These are phyloP conservation scores for Bovichtus variegatus DNA, from an alignment of 2,797 vertebrate genomes.

Conservation along the genomic window DNA sequence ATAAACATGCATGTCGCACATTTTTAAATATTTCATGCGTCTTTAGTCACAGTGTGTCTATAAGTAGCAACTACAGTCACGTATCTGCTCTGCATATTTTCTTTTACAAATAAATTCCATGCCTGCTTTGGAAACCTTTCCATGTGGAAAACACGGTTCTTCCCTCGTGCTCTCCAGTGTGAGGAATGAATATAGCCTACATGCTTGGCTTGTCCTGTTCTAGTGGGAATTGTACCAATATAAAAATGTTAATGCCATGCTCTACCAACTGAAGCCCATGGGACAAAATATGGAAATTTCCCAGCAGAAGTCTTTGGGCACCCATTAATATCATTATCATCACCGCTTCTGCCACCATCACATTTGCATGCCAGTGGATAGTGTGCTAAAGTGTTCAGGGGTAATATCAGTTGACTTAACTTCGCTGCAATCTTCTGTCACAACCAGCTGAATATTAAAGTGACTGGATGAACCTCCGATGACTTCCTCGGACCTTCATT, in stretches of 20 bases:
- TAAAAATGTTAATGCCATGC: constrained; percentile 73
- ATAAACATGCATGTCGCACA: background rate
- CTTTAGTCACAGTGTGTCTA: background rate
- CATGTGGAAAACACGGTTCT: constrained; percentile 31
- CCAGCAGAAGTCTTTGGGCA: constrained; percentile 63
- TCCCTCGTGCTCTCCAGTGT: constrained; percentile 14
- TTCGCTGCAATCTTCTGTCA: constrained; percentile 24
- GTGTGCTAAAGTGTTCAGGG: constrained; percentile 34
- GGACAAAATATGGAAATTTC: constrained; percentile 73
- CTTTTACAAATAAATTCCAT: constrained; percentile 14
- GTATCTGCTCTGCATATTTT: background rate
- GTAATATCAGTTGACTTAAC: constrained; percentile 24
- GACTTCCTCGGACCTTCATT: constrained; percentile 20
- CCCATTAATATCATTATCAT: constrained; percentile 74
- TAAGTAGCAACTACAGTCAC: background rate
- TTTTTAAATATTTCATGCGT: background rate
- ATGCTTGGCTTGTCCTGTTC: constrained; percentile 57
- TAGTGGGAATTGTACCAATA: constrained; percentile 67
- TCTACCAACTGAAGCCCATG: constrained; percentile 60
- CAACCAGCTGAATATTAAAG: background rate
- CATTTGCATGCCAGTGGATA: constrained; percentile 49
- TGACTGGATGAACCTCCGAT: background rate
- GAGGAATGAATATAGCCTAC: constrained; percentile 51
- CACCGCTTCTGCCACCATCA: constrained; percentile 43
- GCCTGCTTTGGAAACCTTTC: constrained; percentile 9